These are phyloP conservation scores for Barbus barbus DNA, from an alignment of 2,113 vertebrate genomes.

Conservation along the genomic window DNA sequence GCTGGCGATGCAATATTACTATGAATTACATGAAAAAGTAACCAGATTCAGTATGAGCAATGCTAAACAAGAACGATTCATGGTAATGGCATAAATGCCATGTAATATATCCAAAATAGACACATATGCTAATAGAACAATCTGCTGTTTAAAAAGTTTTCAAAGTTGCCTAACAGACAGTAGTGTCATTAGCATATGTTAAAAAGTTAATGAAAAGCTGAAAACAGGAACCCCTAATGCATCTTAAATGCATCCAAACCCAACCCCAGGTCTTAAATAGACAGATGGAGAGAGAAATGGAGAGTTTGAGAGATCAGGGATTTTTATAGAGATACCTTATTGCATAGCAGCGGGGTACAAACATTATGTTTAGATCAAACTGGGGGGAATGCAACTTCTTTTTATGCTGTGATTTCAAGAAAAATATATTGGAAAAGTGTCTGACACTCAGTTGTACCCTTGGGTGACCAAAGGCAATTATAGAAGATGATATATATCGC, in stretches of 20 bases:
- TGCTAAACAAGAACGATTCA: background rate
- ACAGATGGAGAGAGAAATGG: background rate
- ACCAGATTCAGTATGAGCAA: background rate
- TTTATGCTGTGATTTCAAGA: background rate
- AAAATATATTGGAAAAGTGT: constrained; percentile 8
- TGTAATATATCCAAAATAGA: background rate
- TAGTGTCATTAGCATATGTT: constrained; percentile 7
- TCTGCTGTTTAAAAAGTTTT: background rate
- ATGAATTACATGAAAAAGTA: background rate
- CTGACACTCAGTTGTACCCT: background rate
- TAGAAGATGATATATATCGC: background rate
- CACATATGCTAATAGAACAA: background rate
- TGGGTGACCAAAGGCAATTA: constrained; percentile 1
- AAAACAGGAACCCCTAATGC: background rate
- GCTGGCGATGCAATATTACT: background rate
- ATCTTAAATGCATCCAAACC: background rate
- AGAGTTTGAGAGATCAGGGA: constrained; percentile 4
- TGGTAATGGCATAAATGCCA: background rate
- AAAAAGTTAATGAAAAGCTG: constrained; percentile 13
- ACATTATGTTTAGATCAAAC: constrained; percentile 20
- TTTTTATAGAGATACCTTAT: constrained; percentile 4
- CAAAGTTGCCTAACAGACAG: background rate
- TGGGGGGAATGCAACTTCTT: background rate
- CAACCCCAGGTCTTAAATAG: constrained; percentile 14
- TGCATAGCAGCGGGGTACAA: background rate